Evolutionary conservation across 2,888 invertebrate genomes (phyloP), one percentile per base, ranked within the genome.

Genomic region (Scaptomyza tumidula): DNA sequence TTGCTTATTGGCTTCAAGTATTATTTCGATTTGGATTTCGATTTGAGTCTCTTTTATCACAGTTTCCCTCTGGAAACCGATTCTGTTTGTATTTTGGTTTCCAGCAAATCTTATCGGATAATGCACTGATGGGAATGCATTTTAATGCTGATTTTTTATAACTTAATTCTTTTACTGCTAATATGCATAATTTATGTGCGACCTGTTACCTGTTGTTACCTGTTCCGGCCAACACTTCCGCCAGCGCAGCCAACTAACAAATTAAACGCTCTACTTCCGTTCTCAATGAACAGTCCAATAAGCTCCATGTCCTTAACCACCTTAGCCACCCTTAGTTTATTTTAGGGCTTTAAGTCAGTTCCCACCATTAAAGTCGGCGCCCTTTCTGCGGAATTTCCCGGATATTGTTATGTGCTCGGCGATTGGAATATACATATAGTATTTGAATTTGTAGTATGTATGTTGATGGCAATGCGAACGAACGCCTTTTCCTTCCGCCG

Each of bases 401-500:
- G 90, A 89, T 86, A 88, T 90, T 80, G 82, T 81, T 84, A 74
- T 66, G 76, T 63, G 53, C 68, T 58, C 62, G 54, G 46, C 64
- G 52, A 60, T 75, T 78, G 64, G 27, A 45, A 58, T 65, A 50
- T 35, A 35, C 1, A 11, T n/a, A n/a, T 3, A 31, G 10, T 33
- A 3, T 10, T 11, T 48, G n/a, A n/a, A 1, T 19, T 10, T 50
- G 49, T 35, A 13, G 13, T 33, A 33, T 33, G 53, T 62, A 2
- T 24, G 24, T 24, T 24, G 5, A 24, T 24, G 59, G 63, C 48
- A 53, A 45, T 70, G 71, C 69, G 65, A 68, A 79, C 69, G 65
- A 68, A 79, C 89, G 80, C 89, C 88, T 80, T 78, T 89, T 89
- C 90, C 90, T 90, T 89, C 82, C 89, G 86, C 63, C 29, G 56